Percentiles rank a stretch among this genome's conserved stretches.
Evolutionary conservation across 2,888 invertebrate species (phyloP).

Genomic region (Nezara viridula): DNA sequence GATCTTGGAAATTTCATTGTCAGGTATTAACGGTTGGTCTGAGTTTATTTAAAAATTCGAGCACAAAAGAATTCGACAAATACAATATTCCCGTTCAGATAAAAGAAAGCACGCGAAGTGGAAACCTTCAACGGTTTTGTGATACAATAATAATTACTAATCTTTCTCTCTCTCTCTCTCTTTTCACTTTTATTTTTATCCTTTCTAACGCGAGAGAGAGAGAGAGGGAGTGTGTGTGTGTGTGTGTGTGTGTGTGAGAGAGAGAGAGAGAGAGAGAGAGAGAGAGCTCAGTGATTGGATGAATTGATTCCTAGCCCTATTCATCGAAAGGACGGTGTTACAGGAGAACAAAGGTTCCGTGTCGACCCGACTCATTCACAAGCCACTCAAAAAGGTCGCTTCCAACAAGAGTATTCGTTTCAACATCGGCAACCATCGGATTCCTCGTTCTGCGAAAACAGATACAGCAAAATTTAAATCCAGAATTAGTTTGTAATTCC

Average conservation of each 20-base stretch:
- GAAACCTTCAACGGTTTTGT: neutral
- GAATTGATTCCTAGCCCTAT: conserved; percentile 21
- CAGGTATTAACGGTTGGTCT: neutral
- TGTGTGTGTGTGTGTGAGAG: neutral
- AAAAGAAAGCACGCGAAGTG: neutral
- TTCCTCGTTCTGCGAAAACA: neutral
- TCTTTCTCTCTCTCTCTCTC: neutral
- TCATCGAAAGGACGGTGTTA: neutral
- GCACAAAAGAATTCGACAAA: neutral
- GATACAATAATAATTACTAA: neutral
- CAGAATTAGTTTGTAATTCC: neutral
- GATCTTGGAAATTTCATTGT: neutral
- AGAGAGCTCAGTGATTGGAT: neutral
- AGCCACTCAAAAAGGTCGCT: neutral
- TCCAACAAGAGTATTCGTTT: neutral
- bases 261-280: conserved; percentile 2
- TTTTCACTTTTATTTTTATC: neutral
- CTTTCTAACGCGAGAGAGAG: neutral
- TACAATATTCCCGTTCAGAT: neutral
- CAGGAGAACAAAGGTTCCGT: neutral
- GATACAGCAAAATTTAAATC: neutral
- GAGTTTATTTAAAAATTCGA: neutral
- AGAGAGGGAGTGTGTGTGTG: neutral
- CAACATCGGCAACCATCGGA: neutral
- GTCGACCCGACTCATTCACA: neutral